Evolutionary conservation across 2,797 vertebrate genomes (phyloP), one percentile per base, ranked within the genome.

Genomic region (Acrossocheilus fasciatus): DNA sequence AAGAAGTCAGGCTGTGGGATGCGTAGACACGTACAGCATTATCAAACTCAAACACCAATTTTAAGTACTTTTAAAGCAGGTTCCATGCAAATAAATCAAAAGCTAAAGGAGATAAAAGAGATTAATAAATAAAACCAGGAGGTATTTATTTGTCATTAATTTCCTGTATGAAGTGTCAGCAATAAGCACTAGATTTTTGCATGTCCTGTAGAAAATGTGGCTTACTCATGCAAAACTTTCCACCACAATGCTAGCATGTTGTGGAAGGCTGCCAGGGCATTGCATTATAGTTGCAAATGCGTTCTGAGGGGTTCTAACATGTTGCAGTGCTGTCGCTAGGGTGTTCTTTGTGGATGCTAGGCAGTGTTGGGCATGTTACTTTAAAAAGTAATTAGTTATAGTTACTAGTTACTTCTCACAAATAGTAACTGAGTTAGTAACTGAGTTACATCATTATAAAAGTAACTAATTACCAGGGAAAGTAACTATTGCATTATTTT

Each of bases 91-190:
- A 23, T 0, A 80, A 80, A 80, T n/a, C 26, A 62, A 73, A 62
- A 64, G 11, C 39, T 47, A 20, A 36, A 15, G 4, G 62, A 50
- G 54, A 90, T 82, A 77, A 90, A 86, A 86, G 69, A 90, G 73
- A 91, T 88, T 85, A 81, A 81, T 73, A 76, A 26, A 82, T 82
- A 57, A 54, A 83, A 18, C 10, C 14, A 41, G 8, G 23, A 59
- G 30, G 18, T 59, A 12, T 59, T 12, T 50, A 39, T 64, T n/a
- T 26, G 10, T 30, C 73, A 41, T 52, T 84, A 23, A 84, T 76
- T 76, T n/a, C 34, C 59, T 30, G 34, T 6, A 77, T 62, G 66
- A 59, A 52, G 26, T 41, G 45, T 81, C 4, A 39, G 23, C 20
- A 64, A 20, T 57, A 52, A 36, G n/a, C 64, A 6, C 23, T 6